A percentile compares a stretch with the other conserved stretches of the same genome.
Conservation (phyloP, 2,888 invertebrate genomes). For the Tiliacea aurago region DNA sequence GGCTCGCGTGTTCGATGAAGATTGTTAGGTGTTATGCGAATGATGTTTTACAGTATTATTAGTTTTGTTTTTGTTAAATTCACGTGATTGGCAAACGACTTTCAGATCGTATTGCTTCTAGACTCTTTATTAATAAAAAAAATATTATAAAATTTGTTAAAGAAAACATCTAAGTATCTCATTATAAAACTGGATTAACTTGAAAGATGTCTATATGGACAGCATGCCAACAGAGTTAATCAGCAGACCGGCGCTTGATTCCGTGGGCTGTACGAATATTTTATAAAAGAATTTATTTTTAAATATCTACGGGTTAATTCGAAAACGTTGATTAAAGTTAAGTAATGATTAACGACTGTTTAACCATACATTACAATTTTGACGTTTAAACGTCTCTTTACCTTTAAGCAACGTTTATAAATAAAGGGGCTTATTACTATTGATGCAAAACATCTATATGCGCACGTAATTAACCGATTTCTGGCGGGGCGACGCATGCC, state of each 20-base stretch:
- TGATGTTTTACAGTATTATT: not conserved
- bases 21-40: not conserved
- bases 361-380: no score
- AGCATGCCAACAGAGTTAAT: constrained; percentile 1
- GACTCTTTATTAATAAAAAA: not conserved
- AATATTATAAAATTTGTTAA: not conserved
- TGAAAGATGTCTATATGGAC: constrained; percentile 11
- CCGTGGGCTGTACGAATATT: not conserved
- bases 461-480: no score
- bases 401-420: no score
- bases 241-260: constrained; percentile 27
- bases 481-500: no score
- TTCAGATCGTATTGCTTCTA: not conserved
- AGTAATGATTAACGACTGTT: no score
- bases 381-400: no score
- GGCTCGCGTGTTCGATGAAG: not conserved
- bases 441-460: no score
- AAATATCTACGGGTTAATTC: not conserved
- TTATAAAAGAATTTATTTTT: not conserved
- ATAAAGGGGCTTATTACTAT: not conserved
- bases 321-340: no score
- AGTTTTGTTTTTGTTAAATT: not conserved
- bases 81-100: not conserved
- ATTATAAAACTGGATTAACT: constrained; percentile 37
- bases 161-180: constrained; percentile 6